phyloP scores from a whole-genome alignment of 1,140 invertebrate genomes.

The Drosophila repleta region DNA sequence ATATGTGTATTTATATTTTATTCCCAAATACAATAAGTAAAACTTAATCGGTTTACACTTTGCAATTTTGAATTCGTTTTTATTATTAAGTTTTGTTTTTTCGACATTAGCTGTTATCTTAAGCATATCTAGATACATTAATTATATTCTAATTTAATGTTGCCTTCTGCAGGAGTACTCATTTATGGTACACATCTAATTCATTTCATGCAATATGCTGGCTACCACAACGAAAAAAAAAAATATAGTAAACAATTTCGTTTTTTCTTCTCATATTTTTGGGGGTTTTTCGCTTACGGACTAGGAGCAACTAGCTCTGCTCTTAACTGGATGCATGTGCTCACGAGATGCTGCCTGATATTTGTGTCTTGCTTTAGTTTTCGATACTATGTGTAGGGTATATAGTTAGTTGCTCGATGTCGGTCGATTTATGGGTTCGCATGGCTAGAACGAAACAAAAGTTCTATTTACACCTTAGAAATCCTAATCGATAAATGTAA shows the following conservation, averaged over 20 bases:
- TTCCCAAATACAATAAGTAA: neutral
- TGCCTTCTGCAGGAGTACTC: conserved; percentile 45
- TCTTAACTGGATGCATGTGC: conserved; percentile 41
- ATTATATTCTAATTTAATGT: conserved; percentile 48
- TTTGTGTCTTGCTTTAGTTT: conserved; percentile 9
- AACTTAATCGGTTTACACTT: neutral
- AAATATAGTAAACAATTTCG: neutral
- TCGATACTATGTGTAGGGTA: neutral
- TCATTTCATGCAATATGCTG: conserved; percentile 29
- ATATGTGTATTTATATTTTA: too few relatives aligned
- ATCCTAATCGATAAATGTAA: conserved; percentile 39
- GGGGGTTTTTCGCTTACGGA: conserved; percentile 34
- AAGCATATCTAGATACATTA: conserved; percentile 51
- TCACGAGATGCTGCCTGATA: conserved; percentile 44
- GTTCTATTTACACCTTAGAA: conserved; percentile 65
- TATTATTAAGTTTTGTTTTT: conserved; percentile 38
- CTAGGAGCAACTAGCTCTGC: conserved; percentile 26
- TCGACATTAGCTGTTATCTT: conserved; percentile 69
- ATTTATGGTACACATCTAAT: conserved; percentile 19
- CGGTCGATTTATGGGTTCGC: conserved; percentile 2
- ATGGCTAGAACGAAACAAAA: conserved; percentile 12
- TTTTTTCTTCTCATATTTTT: neutral
- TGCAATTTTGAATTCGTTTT: conserved; percentile 75
- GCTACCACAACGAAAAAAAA: conserved; percentile 2
- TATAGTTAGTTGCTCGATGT: conserved; percentile 10